Conservation (phyloP, 2,113 vertebrate species). For the Fregetta grallaria region DNA sequence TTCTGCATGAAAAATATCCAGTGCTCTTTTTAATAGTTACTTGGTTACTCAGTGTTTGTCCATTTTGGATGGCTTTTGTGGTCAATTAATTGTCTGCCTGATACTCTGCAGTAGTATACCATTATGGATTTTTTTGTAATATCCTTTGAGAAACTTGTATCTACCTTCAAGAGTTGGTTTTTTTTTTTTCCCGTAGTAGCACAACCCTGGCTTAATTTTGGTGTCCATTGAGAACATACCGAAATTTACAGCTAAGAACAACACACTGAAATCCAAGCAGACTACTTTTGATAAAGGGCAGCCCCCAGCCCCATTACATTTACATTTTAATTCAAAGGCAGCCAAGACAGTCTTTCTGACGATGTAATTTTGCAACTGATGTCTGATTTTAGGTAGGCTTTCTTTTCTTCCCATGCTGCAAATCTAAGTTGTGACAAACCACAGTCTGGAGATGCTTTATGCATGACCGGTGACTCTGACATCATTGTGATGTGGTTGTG, state of each 20-base stretch:
- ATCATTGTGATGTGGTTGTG: too few relatives aligned
- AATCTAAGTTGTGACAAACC: background rate
- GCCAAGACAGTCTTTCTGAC: background rate
- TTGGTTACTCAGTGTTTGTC: background rate
- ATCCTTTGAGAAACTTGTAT: background rate
- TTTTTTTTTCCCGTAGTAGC: background rate
- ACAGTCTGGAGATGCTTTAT: background rate
- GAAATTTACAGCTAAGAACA: background rate
- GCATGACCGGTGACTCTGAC: background rate
- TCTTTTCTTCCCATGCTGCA: background rate
- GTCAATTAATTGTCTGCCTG: background rate
- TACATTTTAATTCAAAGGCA: background rate
- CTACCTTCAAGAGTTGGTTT: background rate
- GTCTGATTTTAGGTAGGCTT: background rate
- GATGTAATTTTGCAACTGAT: background rate
- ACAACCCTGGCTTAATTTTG: background rate
- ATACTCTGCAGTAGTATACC: background rate
- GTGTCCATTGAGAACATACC: background rate
- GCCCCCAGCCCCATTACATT: background rate
- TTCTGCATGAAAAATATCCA: rapidly evolving
- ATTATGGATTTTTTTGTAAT: background rate
- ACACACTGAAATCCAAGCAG: background rate
- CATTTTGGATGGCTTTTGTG: background rate
- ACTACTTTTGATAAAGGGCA: background rate
- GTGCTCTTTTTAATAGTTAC: rapidly evolving